Percentiles rank a stretch among this genome's conserved stretches.
phyloP scores from a whole-genome alignment of 2,888 invertebrate genomes.

The Orchestes rusci region DNA sequence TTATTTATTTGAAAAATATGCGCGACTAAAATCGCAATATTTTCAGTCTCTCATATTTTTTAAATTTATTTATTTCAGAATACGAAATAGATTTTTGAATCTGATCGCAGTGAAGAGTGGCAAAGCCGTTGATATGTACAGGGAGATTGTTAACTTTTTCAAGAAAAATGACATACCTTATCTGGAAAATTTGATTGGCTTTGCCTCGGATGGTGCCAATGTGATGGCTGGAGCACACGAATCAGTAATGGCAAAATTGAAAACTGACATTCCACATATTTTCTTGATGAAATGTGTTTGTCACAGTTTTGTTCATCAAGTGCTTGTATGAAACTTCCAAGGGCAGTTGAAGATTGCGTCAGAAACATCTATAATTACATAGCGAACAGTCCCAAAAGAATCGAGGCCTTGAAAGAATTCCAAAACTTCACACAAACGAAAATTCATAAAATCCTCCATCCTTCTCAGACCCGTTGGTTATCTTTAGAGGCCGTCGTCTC shows the following conservation, averaged over 20 bases:
- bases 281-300: conserved; percentile 30
- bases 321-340: conserved; percentile 30
- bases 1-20: too few relatives aligned
- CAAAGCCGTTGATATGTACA: conserved; percentile 5
- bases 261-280: conserved; percentile 15
- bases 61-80: not conserved
- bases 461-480: conserved; percentile 9
- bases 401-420: not conserved
- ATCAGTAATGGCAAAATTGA: conserved; percentile 9
- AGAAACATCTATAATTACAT: conserved; percentile 10
- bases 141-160: conserved; percentile 9
- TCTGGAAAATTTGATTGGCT: conserved; percentile 9
- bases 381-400: conserved; percentile 6
- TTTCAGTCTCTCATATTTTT: too few relatives aligned
- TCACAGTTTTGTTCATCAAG: conserved; percentile 34
- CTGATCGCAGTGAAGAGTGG: conserved; percentile 8
- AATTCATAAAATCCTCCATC: conserved; percentile 10
- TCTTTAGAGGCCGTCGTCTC: conserved; percentile 11
- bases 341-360: conserved; percentile 3
- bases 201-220: conserved; percentile 18
- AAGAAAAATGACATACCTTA: too few relatives aligned
- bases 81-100: conserved; percentile 6
- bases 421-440: conserved; percentile 1
- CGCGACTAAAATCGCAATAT: too few relatives aligned
- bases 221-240: conserved; percentile 14